phyloP scores from a whole-genome alignment of 2,888 invertebrate species.

The Heliconius erato region DNA sequence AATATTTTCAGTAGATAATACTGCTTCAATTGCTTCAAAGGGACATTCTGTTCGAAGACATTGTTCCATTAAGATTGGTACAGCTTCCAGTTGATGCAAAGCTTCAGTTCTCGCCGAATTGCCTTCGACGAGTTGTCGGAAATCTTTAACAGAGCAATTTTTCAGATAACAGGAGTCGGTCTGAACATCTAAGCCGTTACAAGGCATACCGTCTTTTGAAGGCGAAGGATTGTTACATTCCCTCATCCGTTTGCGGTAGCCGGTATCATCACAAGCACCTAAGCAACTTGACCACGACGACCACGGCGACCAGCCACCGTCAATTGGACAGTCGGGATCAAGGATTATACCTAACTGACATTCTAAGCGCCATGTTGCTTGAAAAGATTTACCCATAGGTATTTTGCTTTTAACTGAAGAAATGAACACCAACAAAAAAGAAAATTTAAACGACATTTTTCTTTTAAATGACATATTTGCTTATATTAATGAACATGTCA shows the following conservation, averaged over 20 bases:
- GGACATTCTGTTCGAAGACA: constrained; percentile 79
- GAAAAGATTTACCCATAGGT: constrained; percentile 65
- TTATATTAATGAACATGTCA: neutral
- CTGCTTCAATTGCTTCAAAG: constrained; percentile 74
- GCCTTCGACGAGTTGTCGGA: constrained; percentile 67
- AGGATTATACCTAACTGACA: constrained; percentile 74
- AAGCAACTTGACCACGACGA: constrained; percentile 76
- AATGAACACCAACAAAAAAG: neutral
- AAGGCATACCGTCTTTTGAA: constrained; percentile 74
- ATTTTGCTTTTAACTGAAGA: constrained; percentile 60
- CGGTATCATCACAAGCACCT: constrained; percentile 79
- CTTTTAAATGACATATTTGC: constrained; percentile 8
- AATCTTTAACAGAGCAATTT: constrained; percentile 77
- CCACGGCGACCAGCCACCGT: constrained; percentile 84
- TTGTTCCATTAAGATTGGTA: constrained; percentile 75
- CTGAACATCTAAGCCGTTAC: constrained; percentile 73
- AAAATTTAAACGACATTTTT: neutral
- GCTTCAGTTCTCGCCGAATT: constrained; percentile 71
- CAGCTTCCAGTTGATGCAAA: constrained; percentile 70
- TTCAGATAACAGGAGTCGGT: constrained; percentile 72
- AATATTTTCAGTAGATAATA: constrained; percentile 69
- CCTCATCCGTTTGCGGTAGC: constrained; percentile 71
- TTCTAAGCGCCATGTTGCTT: constrained; percentile 75
- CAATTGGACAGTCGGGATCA: constrained; percentile 76
- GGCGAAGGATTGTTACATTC: constrained; percentile 79